Evolutionary conservation across 2,888 invertebrate genomes (phyloP), one percentile per base, ranked within the genome.

Genomic region (Plebejus argus): DNA sequence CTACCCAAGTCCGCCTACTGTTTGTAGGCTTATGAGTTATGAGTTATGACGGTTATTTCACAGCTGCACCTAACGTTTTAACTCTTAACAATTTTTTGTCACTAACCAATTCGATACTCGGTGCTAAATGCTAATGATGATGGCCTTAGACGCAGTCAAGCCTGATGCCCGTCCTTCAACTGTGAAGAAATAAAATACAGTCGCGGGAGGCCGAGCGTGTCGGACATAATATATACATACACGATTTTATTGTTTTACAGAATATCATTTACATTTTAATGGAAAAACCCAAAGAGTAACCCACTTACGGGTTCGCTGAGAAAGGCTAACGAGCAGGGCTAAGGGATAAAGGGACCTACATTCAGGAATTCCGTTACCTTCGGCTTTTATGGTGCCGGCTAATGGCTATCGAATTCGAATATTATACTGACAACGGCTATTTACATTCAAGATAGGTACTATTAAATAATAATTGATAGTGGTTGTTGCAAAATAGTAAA

Each of bases 211-310:
- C 71, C n/a, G 71, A 71, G 35, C 71, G 71, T 39, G 71, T 39
- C 71, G 35, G 35, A 39, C 39, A 10, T 71, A 71, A 10, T 71
- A 71, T 39, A 35, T 33, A 66, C 66, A 28, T 66, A 66, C 28
- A 66, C 20, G 35, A 39, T 71, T 39, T 71, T 71, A 71, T 71
- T 39, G 71, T 39, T 39, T 10, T 10, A 71, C 71, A 39, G 39
- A 71, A 71, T 71, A 71, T 39, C n/a, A 71, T 71, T 71, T 39
- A 71, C 70, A 70, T 70, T 70, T 70, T 33, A 35, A 39, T 70
- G 35, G 39, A 39, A 35, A 35, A n/a, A 33, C 7, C 23, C 35
- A 39, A 10, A 28, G 66, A 10, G 15, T 33, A 66, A 66, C 66
- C 66, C 18, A 66, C 66, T 66, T 66, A 10, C 28, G 23, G 61